phyloP scores from a whole-genome alignment of 2,113 vertebrate species.

The Aphyosemion australe region DNA sequence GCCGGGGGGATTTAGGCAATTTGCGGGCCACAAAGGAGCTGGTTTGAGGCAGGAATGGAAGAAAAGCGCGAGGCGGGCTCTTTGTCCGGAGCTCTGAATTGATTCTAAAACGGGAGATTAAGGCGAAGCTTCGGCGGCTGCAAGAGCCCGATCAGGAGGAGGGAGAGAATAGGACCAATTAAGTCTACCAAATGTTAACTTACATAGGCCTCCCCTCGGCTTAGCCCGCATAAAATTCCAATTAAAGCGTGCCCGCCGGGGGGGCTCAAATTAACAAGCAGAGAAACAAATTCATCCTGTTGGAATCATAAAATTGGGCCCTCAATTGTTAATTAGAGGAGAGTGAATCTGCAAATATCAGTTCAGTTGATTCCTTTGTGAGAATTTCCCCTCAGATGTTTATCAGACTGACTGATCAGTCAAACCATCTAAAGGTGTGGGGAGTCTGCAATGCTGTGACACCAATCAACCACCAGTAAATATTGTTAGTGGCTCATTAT shows the following conservation, averaged over 20 bases:
- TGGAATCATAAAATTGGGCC: too few relatives aligned
- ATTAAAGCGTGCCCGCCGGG: constrained; percentile 90
- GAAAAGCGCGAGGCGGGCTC: constrained; percentile 96
- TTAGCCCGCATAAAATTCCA: constrained; percentile 99
- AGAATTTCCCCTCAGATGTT: too few relatives aligned
- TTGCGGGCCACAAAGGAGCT: constrained; percentile 96
- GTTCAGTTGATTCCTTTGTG: too few relatives aligned
- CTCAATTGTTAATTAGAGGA: too few relatives aligned
- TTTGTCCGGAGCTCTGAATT: constrained; percentile 98
- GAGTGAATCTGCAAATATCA: too few relatives aligned
- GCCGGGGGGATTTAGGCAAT: constrained; percentile 92
- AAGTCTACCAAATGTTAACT: constrained; percentile 99
- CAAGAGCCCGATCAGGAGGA: constrained; percentile 82
- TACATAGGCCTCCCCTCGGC: constrained; percentile 93
- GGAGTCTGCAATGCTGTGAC: too few relatives aligned
- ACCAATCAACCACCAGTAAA: too few relatives aligned
- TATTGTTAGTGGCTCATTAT: too few relatives aligned
- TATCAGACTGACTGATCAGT: too few relatives aligned
- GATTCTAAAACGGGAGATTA: constrained; percentile 99
- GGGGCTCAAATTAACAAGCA: neutral
- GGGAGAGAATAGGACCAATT: constrained; percentile 93
- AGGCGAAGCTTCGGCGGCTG: constrained; percentile 90
- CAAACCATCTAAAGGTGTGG: too few relatives aligned
- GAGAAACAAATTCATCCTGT: too few relatives aligned
- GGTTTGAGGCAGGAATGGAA: constrained; percentile 96